phyloP scores from a whole-genome alignment of 2,797 vertebrate species.

The Delichon dasypus region DNA sequence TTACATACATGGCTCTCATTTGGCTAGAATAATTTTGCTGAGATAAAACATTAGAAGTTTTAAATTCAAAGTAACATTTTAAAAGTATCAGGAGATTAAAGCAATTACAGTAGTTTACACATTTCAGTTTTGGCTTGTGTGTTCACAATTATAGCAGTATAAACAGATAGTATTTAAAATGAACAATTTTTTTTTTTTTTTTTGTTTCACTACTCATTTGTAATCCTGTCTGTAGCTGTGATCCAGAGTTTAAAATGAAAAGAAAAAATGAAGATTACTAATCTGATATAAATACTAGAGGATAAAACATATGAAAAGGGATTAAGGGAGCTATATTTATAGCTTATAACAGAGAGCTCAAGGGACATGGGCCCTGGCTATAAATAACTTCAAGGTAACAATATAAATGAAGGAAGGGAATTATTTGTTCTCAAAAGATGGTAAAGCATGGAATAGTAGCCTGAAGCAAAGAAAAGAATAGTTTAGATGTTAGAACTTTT shows the following conservation, averaged over 20 bases:
- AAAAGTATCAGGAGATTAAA: neutral
- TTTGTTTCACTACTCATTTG: neutral
- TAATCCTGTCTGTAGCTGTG: neutral
- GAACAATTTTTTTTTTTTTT: neutral
- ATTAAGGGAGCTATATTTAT: conserved; percentile 71
- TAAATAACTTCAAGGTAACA: conserved; percentile 73
- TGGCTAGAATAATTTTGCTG: conserved; percentile 19
- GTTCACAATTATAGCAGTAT: neutral
- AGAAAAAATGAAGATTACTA: conserved; percentile 33
- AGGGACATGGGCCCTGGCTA: conserved; percentile 52
- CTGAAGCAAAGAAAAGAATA: conserved; percentile 29
- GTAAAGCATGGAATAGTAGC: conserved; percentile 36
- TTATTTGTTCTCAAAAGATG: conserved; percentile 64
- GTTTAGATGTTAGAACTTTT: conserved; percentile 19
- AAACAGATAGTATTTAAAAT: neutral
- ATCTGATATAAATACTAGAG: conserved; percentile 48
- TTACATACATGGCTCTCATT: neutral
- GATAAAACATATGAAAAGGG: conserved; percentile 59
- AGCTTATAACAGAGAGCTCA: conserved; percentile 44
- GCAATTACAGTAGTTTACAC: neutral
- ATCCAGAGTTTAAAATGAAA: conserved; percentile 17
- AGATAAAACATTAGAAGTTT: neutral
- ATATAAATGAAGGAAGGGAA: conserved; percentile 70
- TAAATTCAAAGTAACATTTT: neutral
- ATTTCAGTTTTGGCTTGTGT: neutral